Percentiles rank a stretch among this genome's conserved stretches.
Evolutionary conservation across 1,140 invertebrate species (phyloP).

Genomic region (Neodiprion lecontei): DNA sequence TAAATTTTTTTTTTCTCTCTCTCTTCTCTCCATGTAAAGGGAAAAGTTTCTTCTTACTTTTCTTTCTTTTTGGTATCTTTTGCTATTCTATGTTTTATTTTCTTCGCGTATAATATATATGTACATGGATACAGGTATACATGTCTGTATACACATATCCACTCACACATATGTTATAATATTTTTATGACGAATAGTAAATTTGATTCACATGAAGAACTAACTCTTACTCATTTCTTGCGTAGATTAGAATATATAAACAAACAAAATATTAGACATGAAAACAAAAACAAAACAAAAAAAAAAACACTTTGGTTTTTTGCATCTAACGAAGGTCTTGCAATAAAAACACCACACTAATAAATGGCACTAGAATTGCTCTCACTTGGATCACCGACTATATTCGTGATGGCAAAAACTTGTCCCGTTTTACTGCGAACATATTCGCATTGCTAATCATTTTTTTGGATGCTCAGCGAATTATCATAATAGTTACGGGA

Average conservation of each 20-base stretch:
- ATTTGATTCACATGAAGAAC: slow-evolving; percentile 61
- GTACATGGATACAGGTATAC: slow-evolving; percentile 22
- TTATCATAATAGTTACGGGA: neutral
- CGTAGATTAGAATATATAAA: slow-evolving; percentile 37
- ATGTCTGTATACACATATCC: slow-evolving; percentile 24
- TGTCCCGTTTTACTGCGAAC: slow-evolving; percentile 38
- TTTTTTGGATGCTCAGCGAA: too few relatives aligned
- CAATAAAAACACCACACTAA: slow-evolving; percentile 61
- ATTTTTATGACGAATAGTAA: slow-evolving; percentile 61
- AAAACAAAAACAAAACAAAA: slow-evolving; percentile 29
- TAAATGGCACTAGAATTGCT: slow-evolving; percentile 66
- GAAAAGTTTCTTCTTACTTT: slow-evolving; percentile 23
- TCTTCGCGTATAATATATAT: slow-evolving; percentile 23
- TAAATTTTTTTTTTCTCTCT: neutral
- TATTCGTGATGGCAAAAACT: slow-evolving; percentile 52
- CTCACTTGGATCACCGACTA: slow-evolving; percentile 57
- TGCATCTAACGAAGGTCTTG: slow-evolving; percentile 51
- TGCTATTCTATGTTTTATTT: slow-evolving; percentile 21
- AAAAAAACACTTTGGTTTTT: slow-evolving; percentile 64
- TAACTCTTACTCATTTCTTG: slow-evolving; percentile 55
- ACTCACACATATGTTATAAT: slow-evolving; percentile 50
- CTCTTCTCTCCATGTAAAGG: slow-evolving; percentile 17
- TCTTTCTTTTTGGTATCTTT: slow-evolving; percentile 19
- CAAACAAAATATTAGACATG: slow-evolving; percentile 53
- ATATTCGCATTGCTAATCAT: slow-evolving; percentile 27